Percentiles rank a stretch among this genome's conserved stretches.
These are phyloP conservation scores for Empis livida DNA, from an alignment of 2,888 invertebrate genomes.

Conservation along the genomic window DNA sequence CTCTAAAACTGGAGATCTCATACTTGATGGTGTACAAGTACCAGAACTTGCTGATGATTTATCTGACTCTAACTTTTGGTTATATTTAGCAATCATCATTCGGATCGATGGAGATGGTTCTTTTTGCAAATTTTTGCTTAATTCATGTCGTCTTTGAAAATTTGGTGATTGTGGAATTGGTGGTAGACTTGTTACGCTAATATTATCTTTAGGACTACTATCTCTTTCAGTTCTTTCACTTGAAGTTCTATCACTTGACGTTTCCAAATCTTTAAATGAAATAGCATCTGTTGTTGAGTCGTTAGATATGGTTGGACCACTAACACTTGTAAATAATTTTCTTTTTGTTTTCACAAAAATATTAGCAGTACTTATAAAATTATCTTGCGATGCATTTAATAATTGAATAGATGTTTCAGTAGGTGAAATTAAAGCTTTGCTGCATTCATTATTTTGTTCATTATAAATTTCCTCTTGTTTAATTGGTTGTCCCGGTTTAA, in stretches of 20 bases:
- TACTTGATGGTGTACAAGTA: slow-evolving; percentile 48
- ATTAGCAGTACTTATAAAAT: slow-evolving; percentile 34
- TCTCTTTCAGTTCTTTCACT: slow-evolving; percentile 10
- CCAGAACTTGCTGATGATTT: slow-evolving; percentile 44
- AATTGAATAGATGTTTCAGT: slow-evolving; percentile 17
- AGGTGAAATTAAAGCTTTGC: slow-evolving; percentile 16
- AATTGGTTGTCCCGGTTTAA: slow-evolving; percentile 30
- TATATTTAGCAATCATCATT: slow-evolving; percentile 55
- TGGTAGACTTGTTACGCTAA: slow-evolving; percentile 29
- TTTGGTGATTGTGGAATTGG: slow-evolving; percentile 48
- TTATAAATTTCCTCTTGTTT: slow-evolving; percentile 17
- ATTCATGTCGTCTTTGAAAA: slow-evolving; percentile 33
- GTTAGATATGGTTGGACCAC: slow-evolving; percentile 23
- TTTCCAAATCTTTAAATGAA: slow-evolving; percentile 12
- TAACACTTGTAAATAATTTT: slow-evolving; percentile 62
- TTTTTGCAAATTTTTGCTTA: slow-evolving; percentile 34
- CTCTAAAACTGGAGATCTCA: slow-evolving; percentile 50
- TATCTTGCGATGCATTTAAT: slow-evolving; percentile 12
- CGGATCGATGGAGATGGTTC: slow-evolving; percentile 57
- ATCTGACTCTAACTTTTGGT: slow-evolving; percentile 24
- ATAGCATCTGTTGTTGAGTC: slow-evolving; percentile 2
- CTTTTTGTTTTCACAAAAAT: slow-evolving; percentile 69
- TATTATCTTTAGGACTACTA: neutral
- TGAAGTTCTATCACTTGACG: slow-evolving; percentile 12
- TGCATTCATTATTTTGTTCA: slow-evolving; percentile 4